phyloP scores from a whole-genome alignment of 2,888 invertebrate genomes.

The Ochlodes sylvanus region DNA sequence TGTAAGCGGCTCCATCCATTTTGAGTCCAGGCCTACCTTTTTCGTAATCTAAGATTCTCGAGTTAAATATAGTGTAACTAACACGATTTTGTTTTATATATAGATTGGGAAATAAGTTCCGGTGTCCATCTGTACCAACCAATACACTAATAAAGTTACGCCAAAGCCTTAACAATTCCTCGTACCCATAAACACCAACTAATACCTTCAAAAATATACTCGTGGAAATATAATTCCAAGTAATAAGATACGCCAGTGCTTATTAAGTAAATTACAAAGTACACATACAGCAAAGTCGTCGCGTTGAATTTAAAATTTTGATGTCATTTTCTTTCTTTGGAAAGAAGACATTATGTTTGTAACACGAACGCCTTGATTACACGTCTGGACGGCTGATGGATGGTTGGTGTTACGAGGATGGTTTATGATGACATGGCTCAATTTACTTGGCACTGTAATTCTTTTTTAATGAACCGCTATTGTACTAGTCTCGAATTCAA shows the following conservation, averaged over 20 bases:
- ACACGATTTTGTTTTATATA: too few species aligned
- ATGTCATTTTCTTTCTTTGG: slow-evolving; percentile 28
- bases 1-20: too few species aligned
- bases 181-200: not conserved
- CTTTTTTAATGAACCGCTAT: not conserved
- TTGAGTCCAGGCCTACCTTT: too few species aligned
- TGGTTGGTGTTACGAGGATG: slow-evolving; percentile 16
- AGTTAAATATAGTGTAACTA: too few species aligned
- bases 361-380: slow-evolving; percentile 16
- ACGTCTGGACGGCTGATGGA: slow-evolving; percentile 11
- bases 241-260: slow-evolving; percentile 3
- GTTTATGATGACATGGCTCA: not conserved
- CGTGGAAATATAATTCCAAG: not conserved
- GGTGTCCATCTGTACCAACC: too few species aligned
- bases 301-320: slow-evolving; percentile 27
- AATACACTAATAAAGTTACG: too few species aligned
- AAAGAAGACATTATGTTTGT: slow-evolving; percentile 30
- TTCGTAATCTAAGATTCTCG: too few species aligned
- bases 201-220: not conserved
- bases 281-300: not conserved
- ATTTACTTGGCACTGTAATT: slow-evolving; percentile 3
- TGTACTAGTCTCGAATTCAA: not conserved
- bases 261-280: slow-evolving; percentile 34
- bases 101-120: too few species aligned
- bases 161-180: too few species aligned